phyloP scores from a whole-genome alignment of 2,797 vertebrate genomes.

The Coregonus suidteri region DNA sequence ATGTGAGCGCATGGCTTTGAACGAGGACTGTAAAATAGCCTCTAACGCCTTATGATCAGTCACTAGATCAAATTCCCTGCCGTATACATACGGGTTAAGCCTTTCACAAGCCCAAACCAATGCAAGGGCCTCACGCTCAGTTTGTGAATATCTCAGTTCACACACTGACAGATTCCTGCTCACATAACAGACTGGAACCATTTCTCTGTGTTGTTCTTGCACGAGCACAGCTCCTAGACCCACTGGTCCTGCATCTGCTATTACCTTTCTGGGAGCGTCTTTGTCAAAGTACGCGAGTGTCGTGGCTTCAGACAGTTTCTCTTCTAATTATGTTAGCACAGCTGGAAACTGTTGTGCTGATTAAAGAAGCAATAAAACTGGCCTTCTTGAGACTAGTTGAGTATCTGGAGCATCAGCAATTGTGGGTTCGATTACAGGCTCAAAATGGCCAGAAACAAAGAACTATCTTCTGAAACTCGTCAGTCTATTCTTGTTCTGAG shows the following conservation, averaged over 20 bases:
- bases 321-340: too few relatives aligned
- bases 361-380: too few relatives aligned
- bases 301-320: background rate
- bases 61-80: slow-evolving; percentile 28
- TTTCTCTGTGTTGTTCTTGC: slow-evolving; percentile 16
- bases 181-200: slow-evolving; percentile 8
- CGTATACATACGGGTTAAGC: slow-evolving; percentile 22
- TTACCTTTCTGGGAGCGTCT: slow-evolving; percentile 23
- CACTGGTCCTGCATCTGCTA: slow-evolving; percentile 30
- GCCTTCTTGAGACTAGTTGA: too few relatives aligned
- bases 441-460: too few relatives aligned
- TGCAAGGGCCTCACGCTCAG: slow-evolving; percentile 13
- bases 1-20: too few relatives aligned
- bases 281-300: slow-evolving; percentile 32
- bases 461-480: too few relatives aligned
- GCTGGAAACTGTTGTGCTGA: too few relatives aligned
- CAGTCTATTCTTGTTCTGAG: too few relatives aligned
- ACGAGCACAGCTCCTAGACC: slow-evolving; percentile 19
- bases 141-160: slow-evolving; percentile 27
- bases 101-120: slow-evolving; percentile 35
- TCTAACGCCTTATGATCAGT: slow-evolving; percentile 21
- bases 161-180: slow-evolving; percentile 21
- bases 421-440: too few relatives aligned
- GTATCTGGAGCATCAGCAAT: too few relatives aligned
- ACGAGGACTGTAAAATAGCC: too few relatives aligned